Conservation (phyloP, 2,113 vertebrate genomes). For the Pica pica region DNA sequence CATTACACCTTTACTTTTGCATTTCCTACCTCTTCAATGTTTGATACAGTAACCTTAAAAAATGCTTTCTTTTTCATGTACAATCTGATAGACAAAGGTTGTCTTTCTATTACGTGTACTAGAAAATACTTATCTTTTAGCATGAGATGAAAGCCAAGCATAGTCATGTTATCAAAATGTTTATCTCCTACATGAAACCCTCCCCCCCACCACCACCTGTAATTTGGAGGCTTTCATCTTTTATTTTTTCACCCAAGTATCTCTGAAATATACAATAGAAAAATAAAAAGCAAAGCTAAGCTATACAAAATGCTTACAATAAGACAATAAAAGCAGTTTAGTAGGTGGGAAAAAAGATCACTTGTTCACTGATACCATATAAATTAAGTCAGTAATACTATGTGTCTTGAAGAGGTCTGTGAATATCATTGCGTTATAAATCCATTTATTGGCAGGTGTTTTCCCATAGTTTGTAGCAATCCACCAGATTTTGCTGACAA, state of each 20-base stretch:
- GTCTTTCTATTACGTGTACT: neutral
- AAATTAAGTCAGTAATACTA: neutral
- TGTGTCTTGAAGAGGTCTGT: neutral
- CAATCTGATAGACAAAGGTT: neutral
- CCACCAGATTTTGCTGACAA: neutral
- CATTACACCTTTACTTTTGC: neutral
- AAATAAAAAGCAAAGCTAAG: neutral
- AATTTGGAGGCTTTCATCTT: neutral
- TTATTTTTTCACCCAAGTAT: neutral
- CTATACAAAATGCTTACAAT: neutral
- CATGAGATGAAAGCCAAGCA: neutral
- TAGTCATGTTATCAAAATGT: neutral
- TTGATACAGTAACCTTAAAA: neutral
- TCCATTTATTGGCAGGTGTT: neutral
- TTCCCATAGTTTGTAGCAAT: neutral
- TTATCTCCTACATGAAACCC: neutral
- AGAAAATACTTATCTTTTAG: neutral
- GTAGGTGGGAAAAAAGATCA: neutral
- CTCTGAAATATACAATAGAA: neutral
- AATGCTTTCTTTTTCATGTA: neutral
- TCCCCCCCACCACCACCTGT: rapidly evolving
- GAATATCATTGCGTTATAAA: neutral
- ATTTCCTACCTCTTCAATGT: neutral
- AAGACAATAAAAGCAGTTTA: neutral
- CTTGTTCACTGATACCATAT: neutral